Evolutionary conservation across 2,888 invertebrate genomes (phyloP).

Genomic region (Nomada ferruginata): DNA sequence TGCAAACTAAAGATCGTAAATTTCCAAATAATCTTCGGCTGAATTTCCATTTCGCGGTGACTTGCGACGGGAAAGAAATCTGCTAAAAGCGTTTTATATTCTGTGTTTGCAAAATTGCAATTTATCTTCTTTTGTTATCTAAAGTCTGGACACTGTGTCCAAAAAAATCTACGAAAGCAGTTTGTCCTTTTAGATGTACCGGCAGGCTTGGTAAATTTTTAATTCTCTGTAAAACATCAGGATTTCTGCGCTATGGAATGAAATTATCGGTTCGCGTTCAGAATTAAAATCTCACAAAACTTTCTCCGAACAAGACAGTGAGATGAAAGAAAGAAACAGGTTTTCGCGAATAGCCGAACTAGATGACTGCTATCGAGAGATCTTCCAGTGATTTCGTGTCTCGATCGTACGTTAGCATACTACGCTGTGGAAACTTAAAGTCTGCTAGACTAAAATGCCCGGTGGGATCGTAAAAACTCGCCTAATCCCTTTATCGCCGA

Average conservation of each 20-base stretch:
- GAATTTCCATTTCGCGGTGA: no score
- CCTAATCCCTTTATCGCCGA: constrained; percentile 82
- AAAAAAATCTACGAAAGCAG: background rate
- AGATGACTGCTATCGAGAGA: constrained; percentile 51
- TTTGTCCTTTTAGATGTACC: background rate
- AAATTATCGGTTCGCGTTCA: background rate
- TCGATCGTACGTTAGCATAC: constrained; percentile 49
- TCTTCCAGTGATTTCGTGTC: constrained; percentile 25
- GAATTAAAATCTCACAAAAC: background rate
- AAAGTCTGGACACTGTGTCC: no score
- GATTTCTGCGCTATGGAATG: no score
- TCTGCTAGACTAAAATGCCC: constrained; percentile 47
- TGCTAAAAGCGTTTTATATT: no score
- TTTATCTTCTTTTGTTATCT: no score
- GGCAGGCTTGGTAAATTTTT: no score
- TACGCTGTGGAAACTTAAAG: constrained; percentile 59
- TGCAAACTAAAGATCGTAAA: no score
- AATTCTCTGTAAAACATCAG: no score
- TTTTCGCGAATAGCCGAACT: constrained; percentile 34
- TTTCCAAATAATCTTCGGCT: background rate
- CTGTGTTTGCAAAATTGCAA: no score
- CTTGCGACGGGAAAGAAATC: no score
- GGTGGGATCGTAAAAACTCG: constrained; percentile 76
- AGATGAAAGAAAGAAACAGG: background rate
- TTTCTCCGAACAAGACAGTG: background rate